These are phyloP conservation scores for Campylomormyrus numenius DNA, from an alignment of 2,113 vertebrate species.

Conservation along the genomic window DNA sequence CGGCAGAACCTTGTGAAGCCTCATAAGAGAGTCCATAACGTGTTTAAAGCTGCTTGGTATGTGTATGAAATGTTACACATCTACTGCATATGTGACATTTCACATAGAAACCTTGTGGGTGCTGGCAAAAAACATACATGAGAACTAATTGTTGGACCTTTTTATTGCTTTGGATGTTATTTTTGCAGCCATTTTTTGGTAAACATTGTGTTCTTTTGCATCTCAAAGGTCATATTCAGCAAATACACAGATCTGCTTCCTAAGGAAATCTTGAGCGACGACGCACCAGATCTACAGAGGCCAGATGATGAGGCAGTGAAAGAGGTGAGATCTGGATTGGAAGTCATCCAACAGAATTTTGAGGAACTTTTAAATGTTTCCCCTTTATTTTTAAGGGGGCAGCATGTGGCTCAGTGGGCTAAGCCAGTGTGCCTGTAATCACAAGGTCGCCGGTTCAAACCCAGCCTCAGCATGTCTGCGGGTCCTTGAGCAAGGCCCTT, in stretches of 20 bases:
- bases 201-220: constrained; percentile 16
- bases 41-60: background rate
- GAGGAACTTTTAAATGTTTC: background rate
- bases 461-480: too few species aligned
- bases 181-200: background rate
- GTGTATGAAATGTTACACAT: background rate
- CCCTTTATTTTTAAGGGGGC: background rate
- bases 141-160: background rate
- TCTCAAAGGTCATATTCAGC: constrained; percentile 86
- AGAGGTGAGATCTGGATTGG: constrained; percentile 64
- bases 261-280: constrained; percentile 87
- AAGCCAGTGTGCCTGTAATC: too few species aligned
- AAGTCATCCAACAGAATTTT: background rate
- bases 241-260: constrained; percentile 95
- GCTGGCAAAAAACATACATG: background rate
- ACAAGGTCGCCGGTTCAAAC: too few species aligned
- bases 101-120: background rate
- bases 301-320: constrained; percentile 89
- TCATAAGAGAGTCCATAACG: background rate
- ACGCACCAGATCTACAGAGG: constrained; percentile 79
- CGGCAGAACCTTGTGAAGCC: background rate
- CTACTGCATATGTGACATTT: background rate
- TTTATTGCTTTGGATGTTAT: background rate
- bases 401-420: too few species aligned
- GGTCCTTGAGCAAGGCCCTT: too few species aligned